These are phyloP conservation scores for Marronus borbonicus DNA, from an alignment of 2,888 invertebrate species.

Conservation along the genomic window DNA sequence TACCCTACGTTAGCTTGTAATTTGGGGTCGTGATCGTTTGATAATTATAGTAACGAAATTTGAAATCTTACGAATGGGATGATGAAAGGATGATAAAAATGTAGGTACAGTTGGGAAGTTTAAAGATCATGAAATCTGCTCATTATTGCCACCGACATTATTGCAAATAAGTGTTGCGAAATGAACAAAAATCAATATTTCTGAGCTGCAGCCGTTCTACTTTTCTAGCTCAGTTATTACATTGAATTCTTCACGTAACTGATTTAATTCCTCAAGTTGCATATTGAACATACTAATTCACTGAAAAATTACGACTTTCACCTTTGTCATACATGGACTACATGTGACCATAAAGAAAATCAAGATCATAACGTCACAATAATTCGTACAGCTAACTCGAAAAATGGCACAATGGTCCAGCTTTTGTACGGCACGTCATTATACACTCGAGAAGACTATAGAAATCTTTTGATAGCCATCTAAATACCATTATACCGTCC, in stretches of 20 bases:
- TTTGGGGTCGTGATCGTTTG: not conserved
- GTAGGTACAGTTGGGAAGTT: no score
- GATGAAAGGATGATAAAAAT: no score
- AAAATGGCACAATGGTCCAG: slow-evolving; percentile 53
- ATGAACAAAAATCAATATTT: no score
- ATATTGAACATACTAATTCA: not conserved
- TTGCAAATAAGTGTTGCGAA: no score
- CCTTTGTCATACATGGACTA: slow-evolving; percentile 2
- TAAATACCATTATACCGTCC: slow-evolving; percentile 56
- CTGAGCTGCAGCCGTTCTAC: no score
- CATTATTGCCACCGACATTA: no score
- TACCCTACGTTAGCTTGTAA: not conserved
- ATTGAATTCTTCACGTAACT: not conserved
- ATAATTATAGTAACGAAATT: not conserved
- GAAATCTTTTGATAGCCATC: slow-evolving; percentile 57
- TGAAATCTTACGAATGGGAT: no score
- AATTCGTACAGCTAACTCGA: slow-evolving; percentile 44
- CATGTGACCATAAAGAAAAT: slow-evolving; percentile 37
- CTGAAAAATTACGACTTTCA: no score
- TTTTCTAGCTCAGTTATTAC: no score
- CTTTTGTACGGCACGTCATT: slow-evolving; percentile 53
- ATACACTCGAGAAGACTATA: slow-evolving; percentile 58
- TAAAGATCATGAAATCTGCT: no score
- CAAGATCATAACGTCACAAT: slow-evolving; percentile 48
- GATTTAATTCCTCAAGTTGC: not conserved